Conservation (phyloP, 2,797 vertebrate genomes). For the Pampus argenteus region DNA sequence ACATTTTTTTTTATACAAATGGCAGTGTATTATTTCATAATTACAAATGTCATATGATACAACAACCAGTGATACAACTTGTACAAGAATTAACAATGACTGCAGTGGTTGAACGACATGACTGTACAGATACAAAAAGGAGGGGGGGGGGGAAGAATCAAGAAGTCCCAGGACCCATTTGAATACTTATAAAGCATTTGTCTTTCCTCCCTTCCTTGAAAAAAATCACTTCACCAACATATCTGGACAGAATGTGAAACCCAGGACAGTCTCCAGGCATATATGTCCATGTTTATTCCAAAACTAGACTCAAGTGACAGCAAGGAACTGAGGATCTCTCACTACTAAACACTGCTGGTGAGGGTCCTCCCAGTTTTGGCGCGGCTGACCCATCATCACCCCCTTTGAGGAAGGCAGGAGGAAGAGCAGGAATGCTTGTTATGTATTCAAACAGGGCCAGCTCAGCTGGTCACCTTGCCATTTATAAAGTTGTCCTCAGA, state of each 20-base stretch:
- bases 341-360: constrained; percentile 25
- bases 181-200: constrained; percentile 64
- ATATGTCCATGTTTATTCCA: constrained; percentile 29
- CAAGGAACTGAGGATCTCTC: constrained; percentile 44
- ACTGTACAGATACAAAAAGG: constrained; percentile 85
- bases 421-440: constrained; percentile 57
- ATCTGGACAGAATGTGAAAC: constrained; percentile 42
- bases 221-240: constrained; percentile 32
- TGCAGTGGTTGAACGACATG: constrained; percentile 88
- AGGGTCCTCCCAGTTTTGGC: constrained; percentile 22
- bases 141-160: no score
- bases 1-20: constrained; percentile 80
- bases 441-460: constrained; percentile 72
- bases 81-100: constrained; percentile 88
- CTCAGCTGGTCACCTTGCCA: constrained; percentile 73
- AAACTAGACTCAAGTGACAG: constrained; percentile 48
- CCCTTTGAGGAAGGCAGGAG: constrained; percentile 45
- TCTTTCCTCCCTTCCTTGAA: constrained; percentile 46
- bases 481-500: constrained; percentile 79
- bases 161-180: constrained; percentile 70
- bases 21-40: constrained; percentile 92
- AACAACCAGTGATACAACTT: constrained; percentile 90
- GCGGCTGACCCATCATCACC: constrained; percentile 21
- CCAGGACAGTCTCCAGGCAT: constrained; percentile 28
- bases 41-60: constrained; percentile 89